Evolutionary conservation across 2,797 vertebrate genomes (phyloP), one percentile per base, ranked within the genome.

Genomic region (Schizopygopsis malacanthus): DNA sequence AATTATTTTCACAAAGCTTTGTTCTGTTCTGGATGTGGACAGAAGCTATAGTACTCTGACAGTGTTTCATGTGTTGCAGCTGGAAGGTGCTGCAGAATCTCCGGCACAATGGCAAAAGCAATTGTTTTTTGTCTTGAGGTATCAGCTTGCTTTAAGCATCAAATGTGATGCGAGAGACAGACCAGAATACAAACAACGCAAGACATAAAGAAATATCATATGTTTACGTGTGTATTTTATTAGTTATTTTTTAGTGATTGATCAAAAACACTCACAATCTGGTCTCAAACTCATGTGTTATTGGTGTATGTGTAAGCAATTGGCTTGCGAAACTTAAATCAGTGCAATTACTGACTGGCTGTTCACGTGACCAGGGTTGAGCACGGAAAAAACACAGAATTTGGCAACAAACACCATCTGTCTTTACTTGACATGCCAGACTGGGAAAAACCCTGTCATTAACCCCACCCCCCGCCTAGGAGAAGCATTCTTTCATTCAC

Each of bases 361-460:
- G 22, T 41, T 16, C 37, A 43, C 25, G 54, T 61, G 76, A 78
- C 22, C 37, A 61, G 22, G 22, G 37, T 7, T 59, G 37, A 52
- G 72, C 9, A 3, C 4, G 6, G 1, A 4, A 54, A 11, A 47
- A 70, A 16, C 12, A 20, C 7, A 43, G 25, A 69, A 52, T 69
- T 69, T n/a, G 7, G 6, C 20, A 50, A 11, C 45, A 67, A 52
- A 69, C 63, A 52, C 25, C 61, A 52, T 45, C 61, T 69, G 28
- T 52, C 79, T 69, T 37, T 81, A 9, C n/a, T 45, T 45, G 20
- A 83, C 72, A 77, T 1, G 59, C 45, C 43, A 52, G 43, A 76
- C 72, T 9, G 45, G 45, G 59, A 77, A 84, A 83, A 76, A 83
- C 72, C 72, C 82, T 84, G 33, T 52, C 50, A 80, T 85, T 85